Evolutionary conservation across 1,140 invertebrate genomes (phyloP).

Genomic region (Leptonema lineaticorne): DNA sequence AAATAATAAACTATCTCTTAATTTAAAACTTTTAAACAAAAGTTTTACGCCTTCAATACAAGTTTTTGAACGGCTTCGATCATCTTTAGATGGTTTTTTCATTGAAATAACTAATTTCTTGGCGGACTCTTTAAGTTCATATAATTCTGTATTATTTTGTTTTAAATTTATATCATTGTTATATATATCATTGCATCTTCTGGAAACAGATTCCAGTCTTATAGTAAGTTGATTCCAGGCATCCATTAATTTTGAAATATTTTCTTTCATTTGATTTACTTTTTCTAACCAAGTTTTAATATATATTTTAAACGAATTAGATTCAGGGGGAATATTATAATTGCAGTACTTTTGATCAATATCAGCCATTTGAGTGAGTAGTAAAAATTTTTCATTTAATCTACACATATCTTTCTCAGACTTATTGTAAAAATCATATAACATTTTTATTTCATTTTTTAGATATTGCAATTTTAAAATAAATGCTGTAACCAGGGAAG

Average conservation of each 20-base stretch:
- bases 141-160: conserved; percentile 45
- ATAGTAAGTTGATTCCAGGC: conserved; percentile 50
- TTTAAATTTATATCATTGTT: conserved; percentile 46
- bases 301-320: background rate
- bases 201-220: conserved; percentile 50
- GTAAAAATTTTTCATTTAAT: conserved; percentile 48
- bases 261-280: conserved; percentile 46
- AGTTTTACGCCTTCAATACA: conserved; percentile 51
- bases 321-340: background rate
- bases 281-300: conserved; percentile 1
- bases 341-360: conserved; percentile 40
- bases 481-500: conserved; percentile 49
- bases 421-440: conserved; percentile 49
- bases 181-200: conserved; percentile 50
- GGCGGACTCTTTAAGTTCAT: conserved; percentile 48
- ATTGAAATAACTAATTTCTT: conserved; percentile 47
- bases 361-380: conserved; percentile 46
- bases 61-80: conserved; percentile 46
- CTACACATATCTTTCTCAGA: conserved; percentile 52
- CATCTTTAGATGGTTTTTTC: conserved; percentile 46
- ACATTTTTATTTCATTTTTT: conserved; percentile 49
- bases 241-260: conserved; percentile 47
- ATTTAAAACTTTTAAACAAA: conserved; percentile 51
- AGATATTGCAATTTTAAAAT: conserved; percentile 50
- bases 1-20: conserved; percentile 49